Conservation (phyloP, 1,140 invertebrate species). For the Lepidotrigona ventralis region DNA sequence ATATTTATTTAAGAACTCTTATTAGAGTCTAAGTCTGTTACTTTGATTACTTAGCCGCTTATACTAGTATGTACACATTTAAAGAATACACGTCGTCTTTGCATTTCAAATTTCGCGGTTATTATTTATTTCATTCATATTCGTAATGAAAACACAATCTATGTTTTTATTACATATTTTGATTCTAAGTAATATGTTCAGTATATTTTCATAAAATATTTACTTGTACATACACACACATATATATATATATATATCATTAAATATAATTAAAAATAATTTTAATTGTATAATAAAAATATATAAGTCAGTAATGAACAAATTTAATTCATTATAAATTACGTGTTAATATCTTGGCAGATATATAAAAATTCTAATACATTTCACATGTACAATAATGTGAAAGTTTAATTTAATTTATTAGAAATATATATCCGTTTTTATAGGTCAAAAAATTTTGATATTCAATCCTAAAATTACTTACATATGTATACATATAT, state of each 20-base stretch:
- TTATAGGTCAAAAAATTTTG: not conserved
- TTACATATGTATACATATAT: not conserved
- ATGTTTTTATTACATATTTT: no score
- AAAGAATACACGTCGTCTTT: no score
- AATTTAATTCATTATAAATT: not conserved
- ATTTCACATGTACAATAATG: not conserved
- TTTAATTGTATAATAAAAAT: not conserved
- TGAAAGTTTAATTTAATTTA: not conserved
- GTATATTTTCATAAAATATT: no score
- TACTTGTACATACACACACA: not conserved
- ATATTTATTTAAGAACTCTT: no score
- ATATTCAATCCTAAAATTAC: not conserved
- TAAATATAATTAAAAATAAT: not conserved
- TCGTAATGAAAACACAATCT: no score
- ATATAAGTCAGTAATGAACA: not conserved
- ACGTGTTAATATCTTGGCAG: no score
- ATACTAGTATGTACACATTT: no score
- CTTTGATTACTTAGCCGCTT: no score
- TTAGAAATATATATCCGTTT: not conserved
- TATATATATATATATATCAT: not conserved
- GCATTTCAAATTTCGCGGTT: no score
- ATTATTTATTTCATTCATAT: no score
- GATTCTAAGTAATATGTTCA: no score
- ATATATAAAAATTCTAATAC: not conserved
- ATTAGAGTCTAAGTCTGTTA: no score